A percentile compares a stretch with the other conserved stretches of the same genome.
Conservation (phyloP, 2,797 vertebrate genomes). For the Pogoniulus pusillus region DNA sequence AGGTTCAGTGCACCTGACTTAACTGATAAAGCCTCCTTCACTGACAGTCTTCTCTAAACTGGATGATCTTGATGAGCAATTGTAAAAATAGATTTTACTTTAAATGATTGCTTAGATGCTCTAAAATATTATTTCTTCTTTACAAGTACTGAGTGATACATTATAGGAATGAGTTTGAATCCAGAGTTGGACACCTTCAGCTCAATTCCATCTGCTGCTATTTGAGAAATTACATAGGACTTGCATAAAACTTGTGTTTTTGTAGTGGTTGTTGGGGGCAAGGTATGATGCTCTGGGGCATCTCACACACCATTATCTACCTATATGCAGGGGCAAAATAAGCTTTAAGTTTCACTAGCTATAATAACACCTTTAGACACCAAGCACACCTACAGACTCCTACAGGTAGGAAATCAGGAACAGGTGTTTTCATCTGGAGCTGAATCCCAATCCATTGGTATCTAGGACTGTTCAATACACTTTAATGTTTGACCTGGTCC, state of each 20-base stretch:
- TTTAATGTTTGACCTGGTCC: not conserved
- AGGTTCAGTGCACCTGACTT: not conserved
- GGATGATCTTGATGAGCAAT: not conserved
- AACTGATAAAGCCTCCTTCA: not conserved
- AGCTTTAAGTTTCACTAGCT: not conserved
- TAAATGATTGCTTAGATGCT: not conserved
- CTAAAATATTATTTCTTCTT: not conserved
- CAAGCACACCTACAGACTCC: not conserved
- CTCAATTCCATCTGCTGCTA: not conserved
- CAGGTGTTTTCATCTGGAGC: not conserved
- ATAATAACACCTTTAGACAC: not conserved
- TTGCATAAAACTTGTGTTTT: not conserved
- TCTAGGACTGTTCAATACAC: rapidly evolving
- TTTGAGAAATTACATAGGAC: not conserved
- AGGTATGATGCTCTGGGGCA: not conserved
- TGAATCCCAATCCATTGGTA: not conserved
- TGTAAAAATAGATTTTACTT: not conserved
- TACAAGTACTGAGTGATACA: not conserved
- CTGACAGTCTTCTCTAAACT: not conserved
- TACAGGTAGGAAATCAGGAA: not conserved
- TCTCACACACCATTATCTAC: not conserved
- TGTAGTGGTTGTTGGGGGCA: not conserved
- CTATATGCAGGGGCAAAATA: not conserved
- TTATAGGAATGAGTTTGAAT: not conserved
- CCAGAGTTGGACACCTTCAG: not conserved